These are phyloP conservation scores for Eristalis pertinax DNA, from an alignment of 2,888 invertebrate genomes.

Conservation along the genomic window DNA sequence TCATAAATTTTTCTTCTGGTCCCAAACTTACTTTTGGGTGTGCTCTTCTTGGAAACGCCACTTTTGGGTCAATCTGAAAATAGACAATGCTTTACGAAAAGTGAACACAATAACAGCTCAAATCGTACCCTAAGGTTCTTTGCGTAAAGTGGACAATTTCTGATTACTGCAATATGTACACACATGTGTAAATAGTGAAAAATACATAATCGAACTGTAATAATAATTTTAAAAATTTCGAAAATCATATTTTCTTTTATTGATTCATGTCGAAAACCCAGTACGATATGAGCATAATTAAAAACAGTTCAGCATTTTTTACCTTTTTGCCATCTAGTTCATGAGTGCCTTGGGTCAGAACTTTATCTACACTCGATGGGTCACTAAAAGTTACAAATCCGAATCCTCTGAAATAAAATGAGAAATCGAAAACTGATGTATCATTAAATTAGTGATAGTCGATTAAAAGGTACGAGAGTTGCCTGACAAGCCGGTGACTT, in stretches of 20 bases:
- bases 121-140: neutral
- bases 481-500: no score
- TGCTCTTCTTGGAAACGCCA: conserved; percentile 99
- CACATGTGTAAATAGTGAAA: neutral
- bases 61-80: conserved; percentile 99
- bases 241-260: neutral
- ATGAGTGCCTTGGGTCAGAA: conserved; percentile 98
- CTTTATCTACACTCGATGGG: conserved; percentile 99
- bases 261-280: conserved; percentile 6
- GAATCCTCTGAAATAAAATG: conserved; percentile 92
- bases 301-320: conserved; percentile 80
- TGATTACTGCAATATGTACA: neutral
- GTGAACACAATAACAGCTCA: conserved; percentile 8
- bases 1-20: neutral
- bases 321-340: conserved; percentile 99
- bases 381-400: conserved; percentile 99
- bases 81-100: conserved; percentile 67
- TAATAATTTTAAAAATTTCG: neutral
- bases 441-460: neutral
- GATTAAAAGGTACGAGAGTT: no score
- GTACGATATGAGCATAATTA: neutral
- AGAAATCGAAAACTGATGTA: neutral
- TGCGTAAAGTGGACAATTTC: neutral
- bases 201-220: neutral
- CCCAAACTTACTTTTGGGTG: conserved; percentile 95